Evolutionary conservation across 1,140 invertebrate species (phyloP).

Genomic region (Lordiphosa stackelbergi): DNA sequence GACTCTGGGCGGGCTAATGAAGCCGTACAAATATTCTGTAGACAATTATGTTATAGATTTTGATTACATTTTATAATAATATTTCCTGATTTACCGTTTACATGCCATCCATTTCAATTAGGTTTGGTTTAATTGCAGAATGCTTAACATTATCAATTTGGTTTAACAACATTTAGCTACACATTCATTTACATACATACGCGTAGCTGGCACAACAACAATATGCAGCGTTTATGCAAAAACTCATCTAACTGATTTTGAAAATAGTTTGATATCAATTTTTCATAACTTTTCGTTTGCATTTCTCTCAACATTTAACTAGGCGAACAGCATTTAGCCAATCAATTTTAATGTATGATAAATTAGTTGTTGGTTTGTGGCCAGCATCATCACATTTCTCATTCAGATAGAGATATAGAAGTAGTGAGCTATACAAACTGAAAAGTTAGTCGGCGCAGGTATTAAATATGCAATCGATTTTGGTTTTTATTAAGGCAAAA

Average conservation of each 20-base stretch:
- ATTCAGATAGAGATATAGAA: conserved; percentile 1
- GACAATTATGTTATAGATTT: conserved; percentile 23
- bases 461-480: conserved; percentile 33
- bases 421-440: neutral
- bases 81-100: conserved; percentile 36
- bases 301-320: conserved; percentile 30
- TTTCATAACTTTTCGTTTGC: conserved; percentile 37
- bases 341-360: conserved; percentile 3
- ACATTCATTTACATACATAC: neutral
- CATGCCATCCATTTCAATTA: conserved; percentile 27
- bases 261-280: conserved; percentile 15
- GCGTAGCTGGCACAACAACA: conserved; percentile 21
- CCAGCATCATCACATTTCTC: conserved; percentile 12
- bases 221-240: conserved; percentile 26
- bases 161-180: conserved; percentile 52
- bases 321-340: conserved; percentile 11
- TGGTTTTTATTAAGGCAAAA: neutral
- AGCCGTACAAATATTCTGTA: conserved; percentile 30
- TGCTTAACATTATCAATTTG: conserved; percentile 5
- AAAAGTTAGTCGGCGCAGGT: conserved; percentile 14
- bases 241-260: conserved; percentile 24
- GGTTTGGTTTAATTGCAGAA: conserved; percentile 31
- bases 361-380: conserved; percentile 8
- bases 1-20: conserved; percentile 19
- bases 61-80: conserved; percentile 43